These are phyloP conservation scores for Sphinx pinastri DNA, from an alignment of 2,888 invertebrate genomes.

Conservation along the genomic window DNA sequence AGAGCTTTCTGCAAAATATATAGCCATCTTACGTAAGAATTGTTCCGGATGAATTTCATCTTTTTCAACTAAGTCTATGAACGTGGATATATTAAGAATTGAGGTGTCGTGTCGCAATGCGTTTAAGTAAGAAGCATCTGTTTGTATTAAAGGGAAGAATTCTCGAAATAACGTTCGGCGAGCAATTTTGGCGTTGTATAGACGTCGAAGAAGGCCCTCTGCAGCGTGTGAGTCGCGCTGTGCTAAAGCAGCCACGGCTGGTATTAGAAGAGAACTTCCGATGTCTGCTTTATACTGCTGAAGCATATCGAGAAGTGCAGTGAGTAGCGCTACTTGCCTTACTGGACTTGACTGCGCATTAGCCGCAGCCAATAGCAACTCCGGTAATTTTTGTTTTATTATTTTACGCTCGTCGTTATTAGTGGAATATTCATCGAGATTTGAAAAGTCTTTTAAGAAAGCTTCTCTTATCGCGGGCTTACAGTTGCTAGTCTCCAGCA, in stretches of 20 bases:
- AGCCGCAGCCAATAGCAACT: constrained; percentile 43
- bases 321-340: constrained; percentile 35
- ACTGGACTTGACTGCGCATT: constrained; percentile 34
- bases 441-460: constrained; percentile 54
- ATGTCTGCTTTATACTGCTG: constrained; percentile 46
- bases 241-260: constrained; percentile 44
- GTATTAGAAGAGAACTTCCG: constrained; percentile 42
- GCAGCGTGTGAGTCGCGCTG: constrained; percentile 39
- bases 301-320: constrained; percentile 49
- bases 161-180: constrained; percentile 54
- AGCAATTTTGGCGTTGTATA: constrained; percentile 52
- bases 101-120: constrained; percentile 56
- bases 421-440: constrained; percentile 54
- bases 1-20: constrained; percentile 58
- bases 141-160: constrained; percentile 50
- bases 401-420: constrained; percentile 45
- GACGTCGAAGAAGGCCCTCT: constrained; percentile 41
- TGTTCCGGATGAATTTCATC: constrained; percentile 41
- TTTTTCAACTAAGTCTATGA: constrained; percentile 40
- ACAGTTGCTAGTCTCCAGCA: constrained; percentile 44
- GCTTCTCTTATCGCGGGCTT: constrained; percentile 42
- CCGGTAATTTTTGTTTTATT: constrained; percentile 42
- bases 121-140: constrained; percentile 60
- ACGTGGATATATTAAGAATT: constrained; percentile 42
- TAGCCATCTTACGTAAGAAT: constrained; percentile 50